A percentile compares a stretch with the other conserved stretches of the same genome.
These are phyloP conservation scores for Danaus melanippus DNA, from an alignment of 1,140 invertebrate species.

Conservation along the genomic window DNA sequence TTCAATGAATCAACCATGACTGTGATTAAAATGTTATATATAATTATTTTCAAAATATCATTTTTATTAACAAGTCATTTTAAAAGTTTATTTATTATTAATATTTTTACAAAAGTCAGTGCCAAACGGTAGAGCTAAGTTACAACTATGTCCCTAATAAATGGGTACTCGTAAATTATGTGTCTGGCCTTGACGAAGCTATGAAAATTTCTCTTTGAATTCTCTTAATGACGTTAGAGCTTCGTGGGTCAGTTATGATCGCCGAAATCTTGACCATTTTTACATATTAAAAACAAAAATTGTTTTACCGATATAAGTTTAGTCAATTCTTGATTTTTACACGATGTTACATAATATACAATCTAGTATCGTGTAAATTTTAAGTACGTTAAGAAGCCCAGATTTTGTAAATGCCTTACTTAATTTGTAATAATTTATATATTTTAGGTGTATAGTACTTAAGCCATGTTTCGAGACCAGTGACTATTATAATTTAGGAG, in stretches of 20 bases:
- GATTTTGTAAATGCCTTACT: constrained; percentile 71
- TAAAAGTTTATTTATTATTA: constrained; percentile 50
- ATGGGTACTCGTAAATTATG: constrained; percentile 38
- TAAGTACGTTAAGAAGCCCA: constrained; percentile 62
- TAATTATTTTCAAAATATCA: constrained; percentile 50
- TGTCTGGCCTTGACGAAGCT: constrained; percentile 13
- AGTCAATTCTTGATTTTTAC: constrained; percentile 68
- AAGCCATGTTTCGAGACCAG: constrained; percentile 72
- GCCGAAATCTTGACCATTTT: constrained; percentile 71
- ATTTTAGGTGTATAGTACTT: constrained; percentile 72
- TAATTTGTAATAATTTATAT: constrained; percentile 73
- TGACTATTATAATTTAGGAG: constrained; percentile 70
- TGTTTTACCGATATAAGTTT: constrained; percentile 69
- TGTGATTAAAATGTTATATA: constrained; percentile 64
- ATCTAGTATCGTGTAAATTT: constrained; percentile 66
- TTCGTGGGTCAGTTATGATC: constrained; percentile 59
- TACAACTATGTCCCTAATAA: constrained; percentile 47
- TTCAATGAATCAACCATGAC: constrained; percentile 45
- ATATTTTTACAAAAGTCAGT: constrained; percentile 59
- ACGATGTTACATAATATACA: constrained; percentile 50
- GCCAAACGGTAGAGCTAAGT: constrained; percentile 70
- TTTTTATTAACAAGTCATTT: constrained; percentile 41
- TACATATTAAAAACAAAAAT: constrained; percentile 55
- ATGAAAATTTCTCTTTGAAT: constrained; percentile 3
- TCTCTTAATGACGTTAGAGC: constrained; percentile 24